Evolutionary conservation across 2,797 vertebrate species (phyloP).

Genomic region (Gymnopithys bicolor): DNA sequence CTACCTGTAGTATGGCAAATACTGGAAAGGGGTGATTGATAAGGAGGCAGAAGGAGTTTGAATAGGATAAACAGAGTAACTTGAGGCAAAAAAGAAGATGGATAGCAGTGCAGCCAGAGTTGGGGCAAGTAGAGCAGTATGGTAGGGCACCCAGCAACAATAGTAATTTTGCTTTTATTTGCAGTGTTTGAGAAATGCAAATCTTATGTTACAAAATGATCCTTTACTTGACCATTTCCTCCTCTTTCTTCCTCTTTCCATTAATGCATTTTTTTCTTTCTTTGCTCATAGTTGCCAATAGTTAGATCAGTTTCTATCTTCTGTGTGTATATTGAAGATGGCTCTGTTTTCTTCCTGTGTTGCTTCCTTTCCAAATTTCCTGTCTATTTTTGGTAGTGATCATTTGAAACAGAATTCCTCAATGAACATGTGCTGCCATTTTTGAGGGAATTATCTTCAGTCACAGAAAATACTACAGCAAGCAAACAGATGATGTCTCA

Average conservation of each 20-base stretch:
- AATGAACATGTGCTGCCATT: not conserved
- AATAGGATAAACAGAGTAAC: not conserved
- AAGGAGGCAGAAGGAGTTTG: not conserved
- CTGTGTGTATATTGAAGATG: not conserved
- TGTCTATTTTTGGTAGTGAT: not conserved
- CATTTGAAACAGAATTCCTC: not conserved
- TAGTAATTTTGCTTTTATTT: not conserved
- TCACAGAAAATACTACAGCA: not conserved
- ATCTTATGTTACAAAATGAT: not conserved
- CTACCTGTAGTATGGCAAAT: not conserved
- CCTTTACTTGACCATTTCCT: not conserved
- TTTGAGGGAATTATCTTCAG: not conserved
- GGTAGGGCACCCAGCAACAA: not conserved
- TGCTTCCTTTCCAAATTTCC: not conserved
- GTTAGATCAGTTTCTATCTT: not conserved
- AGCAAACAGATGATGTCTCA: not conserved
- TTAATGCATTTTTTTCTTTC: not conserved
- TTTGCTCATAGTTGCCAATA: not conserved
- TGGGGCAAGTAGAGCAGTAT: not conserved
- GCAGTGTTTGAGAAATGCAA: not conserved
- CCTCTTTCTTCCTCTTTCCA: not conserved
- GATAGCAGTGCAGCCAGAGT: not conserved
- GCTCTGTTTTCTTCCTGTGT: not conserved
- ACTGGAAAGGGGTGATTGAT: not conserved
- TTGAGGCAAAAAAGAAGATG: not conserved